Evolutionary conservation across 2,797 vertebrate genomes (phyloP).

Genomic region (Labeo calbasu): DNA sequence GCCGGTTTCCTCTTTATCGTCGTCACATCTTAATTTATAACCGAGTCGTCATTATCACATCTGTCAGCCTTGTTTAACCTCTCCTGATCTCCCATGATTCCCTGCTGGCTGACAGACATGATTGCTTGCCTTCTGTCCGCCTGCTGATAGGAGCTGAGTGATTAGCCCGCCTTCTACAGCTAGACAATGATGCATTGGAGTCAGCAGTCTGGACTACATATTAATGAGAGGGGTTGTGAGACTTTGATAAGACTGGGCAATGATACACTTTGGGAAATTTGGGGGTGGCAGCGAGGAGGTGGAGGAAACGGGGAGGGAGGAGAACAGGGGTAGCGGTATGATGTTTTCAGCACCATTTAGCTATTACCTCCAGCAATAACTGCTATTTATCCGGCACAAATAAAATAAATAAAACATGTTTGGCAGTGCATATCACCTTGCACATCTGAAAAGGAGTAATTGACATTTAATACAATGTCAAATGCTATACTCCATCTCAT

Average conservation of each 20-base stretch:
- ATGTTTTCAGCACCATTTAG: constrained; percentile 25
- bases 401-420: neutral
- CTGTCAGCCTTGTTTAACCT: constrained; percentile 92
- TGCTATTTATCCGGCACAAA: neutral
- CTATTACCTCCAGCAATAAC: neutral
- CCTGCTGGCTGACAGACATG: constrained; percentile 85
- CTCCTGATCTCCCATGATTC: constrained; percentile 88
- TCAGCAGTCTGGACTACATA: constrained; percentile 83
- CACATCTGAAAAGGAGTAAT: neutral
- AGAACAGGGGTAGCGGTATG: constrained; percentile 30
- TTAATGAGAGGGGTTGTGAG: constrained; percentile 90
- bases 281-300: constrained; percentile 40
- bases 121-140: constrained; percentile 91
- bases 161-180: constrained; percentile 87
- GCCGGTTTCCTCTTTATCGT: constrained; percentile 84
- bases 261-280: constrained; percentile 78
- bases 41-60: constrained; percentile 90
- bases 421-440: neutral
- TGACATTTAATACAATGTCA: constrained; percentile 13
- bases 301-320: constrained; percentile 15
- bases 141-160: constrained; percentile 91
- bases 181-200: constrained; percentile 91
- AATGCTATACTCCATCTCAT: neutral
- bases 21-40: constrained; percentile 96
- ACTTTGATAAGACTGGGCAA: constrained; percentile 88